These are phyloP conservation scores for Solenodon paradoxus DNA, from an alignment of 2,113 vertebrate species.

Conservation along the genomic window DNA sequence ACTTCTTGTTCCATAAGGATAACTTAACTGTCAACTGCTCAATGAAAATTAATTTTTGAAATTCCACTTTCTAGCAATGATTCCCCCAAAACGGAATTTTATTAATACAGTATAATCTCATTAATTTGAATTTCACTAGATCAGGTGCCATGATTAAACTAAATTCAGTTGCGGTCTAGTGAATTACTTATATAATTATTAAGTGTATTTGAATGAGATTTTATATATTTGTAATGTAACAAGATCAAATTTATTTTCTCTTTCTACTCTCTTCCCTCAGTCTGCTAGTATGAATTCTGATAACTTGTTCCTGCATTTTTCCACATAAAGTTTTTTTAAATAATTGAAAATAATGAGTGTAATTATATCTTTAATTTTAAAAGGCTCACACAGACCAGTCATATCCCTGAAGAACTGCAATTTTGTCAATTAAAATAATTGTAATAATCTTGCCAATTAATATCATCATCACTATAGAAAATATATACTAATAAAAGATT, in stretches of 20 bases:
- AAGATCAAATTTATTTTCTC: not conserved
- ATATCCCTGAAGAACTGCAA: not conserved
- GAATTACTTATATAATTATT: not conserved
- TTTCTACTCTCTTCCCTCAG: not conserved
- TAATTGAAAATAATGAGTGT: not conserved
- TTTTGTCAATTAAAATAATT: not conserved
- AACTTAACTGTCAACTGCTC: slow-evolving; percentile 11
- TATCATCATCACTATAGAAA: not conserved
- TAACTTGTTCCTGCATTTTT: not conserved
- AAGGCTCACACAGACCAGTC: not conserved
- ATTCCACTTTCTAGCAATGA: slow-evolving; percentile 26
- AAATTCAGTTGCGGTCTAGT: not conserved
- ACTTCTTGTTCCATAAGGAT: not conserved
- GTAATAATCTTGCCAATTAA: not conserved
- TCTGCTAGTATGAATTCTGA: not conserved
- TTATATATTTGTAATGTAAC: slow-evolving; percentile 9
- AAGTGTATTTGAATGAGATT: not conserved
- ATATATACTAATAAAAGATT: not conserved
- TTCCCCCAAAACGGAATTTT: not conserved
- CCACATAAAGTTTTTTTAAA: not conserved
- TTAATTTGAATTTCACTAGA: slow-evolving; percentile 21
- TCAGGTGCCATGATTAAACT: not conserved
- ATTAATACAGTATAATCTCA: not conserved
- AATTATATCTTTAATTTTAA: slow-evolving; percentile 15
- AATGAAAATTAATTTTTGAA: slow-evolving; percentile 25